These are phyloP conservation scores for Heloderma charlesbogerti DNA, from an alignment of 2,113 vertebrate genomes.

Conservation along the genomic window DNA sequence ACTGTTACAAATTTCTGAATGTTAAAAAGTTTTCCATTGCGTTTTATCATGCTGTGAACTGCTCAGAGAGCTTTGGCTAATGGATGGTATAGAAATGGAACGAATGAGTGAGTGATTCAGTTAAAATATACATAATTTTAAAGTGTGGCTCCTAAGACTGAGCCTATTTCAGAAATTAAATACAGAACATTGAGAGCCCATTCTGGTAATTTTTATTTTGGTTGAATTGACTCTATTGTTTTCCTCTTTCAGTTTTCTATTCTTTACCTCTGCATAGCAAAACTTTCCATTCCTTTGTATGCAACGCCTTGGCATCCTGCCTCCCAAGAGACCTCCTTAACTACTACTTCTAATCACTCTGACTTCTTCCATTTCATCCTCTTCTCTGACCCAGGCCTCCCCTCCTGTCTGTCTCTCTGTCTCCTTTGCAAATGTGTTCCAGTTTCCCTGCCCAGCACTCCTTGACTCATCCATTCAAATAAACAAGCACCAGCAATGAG, in stretches of 20 bases:
- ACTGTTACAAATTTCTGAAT: too few species aligned
- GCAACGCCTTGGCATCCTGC: background rate
- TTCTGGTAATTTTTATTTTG: background rate
- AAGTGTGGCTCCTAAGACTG: background rate
- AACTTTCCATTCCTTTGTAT: background rate
- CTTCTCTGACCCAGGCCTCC: slow-evolving; percentile 2
- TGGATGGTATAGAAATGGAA: too few species aligned
- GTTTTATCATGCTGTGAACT: too few species aligned
- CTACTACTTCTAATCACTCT: slow-evolving; percentile 11
- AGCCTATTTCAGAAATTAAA: background rate
- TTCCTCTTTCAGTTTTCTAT: background rate
- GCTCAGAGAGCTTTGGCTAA: too few species aligned
- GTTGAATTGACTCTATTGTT: background rate
- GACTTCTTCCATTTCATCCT: background rate
- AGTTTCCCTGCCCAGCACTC: background rate
- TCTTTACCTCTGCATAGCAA: background rate
- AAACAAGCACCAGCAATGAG: slow-evolving; percentile 1
- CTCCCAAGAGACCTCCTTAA: background rate
- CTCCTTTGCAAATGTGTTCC: slow-evolving; percentile 22
- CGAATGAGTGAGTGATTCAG: too few species aligned
- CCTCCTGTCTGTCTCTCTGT: slow-evolving; percentile 3
- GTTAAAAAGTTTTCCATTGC: too few species aligned
- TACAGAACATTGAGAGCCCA: background rate
- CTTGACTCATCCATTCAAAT: background rate
- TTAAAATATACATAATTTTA: too few species aligned